Base-by-base conservation (phyloP, 2,113 vertebrate species). In the Terrapene triunguis region DNA sequence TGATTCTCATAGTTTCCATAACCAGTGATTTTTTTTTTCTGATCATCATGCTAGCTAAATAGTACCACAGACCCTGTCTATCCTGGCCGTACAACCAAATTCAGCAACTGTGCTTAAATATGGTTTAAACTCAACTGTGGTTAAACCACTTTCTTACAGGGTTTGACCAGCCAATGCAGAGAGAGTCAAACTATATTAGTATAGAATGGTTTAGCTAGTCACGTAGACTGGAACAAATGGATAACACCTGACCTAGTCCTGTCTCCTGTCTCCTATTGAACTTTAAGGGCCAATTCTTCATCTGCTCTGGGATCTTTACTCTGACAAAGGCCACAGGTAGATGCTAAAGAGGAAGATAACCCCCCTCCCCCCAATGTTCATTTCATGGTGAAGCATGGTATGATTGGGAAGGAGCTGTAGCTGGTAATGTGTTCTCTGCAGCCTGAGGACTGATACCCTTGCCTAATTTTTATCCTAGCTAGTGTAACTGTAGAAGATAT, bases 21-120 rank as follows among this genome's bases (percentile, higher is more conserved):
- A 19, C 14, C 82, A 51, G 57, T n/a, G 42, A 6, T 13, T 4
- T 8, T 42, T 65, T 50, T 82, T 38, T 57, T 42, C 69, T 5
- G 29, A 82, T 48, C 53, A 29, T 51, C 0, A 1, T 3, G 53
- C 80, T 83, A 84, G 27, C 53, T 84, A 14, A 82, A 78, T 69
- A 0, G 27, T 35, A 51, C 80, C 74, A 2, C 10, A 8, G 82
- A 44, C 11, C 1, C 0, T 35, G 72, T 42, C 24, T 35, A 24
- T 29, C 38, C 44, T 48, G 24, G 48, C 29, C 3, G 17, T 69
- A 38, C 17, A 51, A 22, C 32, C 48, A 11, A 51, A 35, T n/a
- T 35, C 17, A 35, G 32, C 32, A 51, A 48, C 17, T 3, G 17
- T 8, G 79, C 79, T 19, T 8, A 62, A 51, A 25, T 0, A 0